These are phyloP conservation scores for Leptopilina drosophilae DNA, from an alignment of 2,888 invertebrate genomes.

Conservation along the genomic window DNA sequence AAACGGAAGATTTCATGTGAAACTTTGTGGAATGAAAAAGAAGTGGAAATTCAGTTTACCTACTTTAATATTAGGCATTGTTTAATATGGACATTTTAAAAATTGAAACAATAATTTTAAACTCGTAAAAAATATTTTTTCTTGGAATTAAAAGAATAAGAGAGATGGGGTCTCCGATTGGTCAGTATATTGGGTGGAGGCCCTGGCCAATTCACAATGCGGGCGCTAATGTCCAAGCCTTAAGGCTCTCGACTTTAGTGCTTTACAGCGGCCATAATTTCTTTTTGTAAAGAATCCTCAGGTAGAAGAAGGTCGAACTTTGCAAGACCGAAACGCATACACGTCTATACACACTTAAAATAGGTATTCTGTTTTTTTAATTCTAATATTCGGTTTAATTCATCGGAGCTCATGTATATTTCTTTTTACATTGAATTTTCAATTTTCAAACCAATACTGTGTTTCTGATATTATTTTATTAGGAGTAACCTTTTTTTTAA, in stretches of 20 bases:
- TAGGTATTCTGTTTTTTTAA: constrained; percentile 21
- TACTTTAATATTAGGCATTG: background rate
- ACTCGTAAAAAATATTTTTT: constrained; percentile 32
- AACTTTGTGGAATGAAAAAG: too few species aligned
- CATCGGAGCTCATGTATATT: too few species aligned
- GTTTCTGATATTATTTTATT: too few species aligned
- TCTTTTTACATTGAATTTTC: background rate
- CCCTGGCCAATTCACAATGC: constrained; percentile 68
- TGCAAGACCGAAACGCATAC: constrained; percentile 19
- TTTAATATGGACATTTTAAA: background rate
- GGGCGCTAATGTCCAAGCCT: constrained; percentile 59
- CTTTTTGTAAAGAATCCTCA: constrained; percentile 56
- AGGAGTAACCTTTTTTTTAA: too few species aligned
- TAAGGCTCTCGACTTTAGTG: constrained; percentile 56
- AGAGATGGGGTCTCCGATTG: constrained; percentile 19
- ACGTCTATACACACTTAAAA: constrained; percentile 16
- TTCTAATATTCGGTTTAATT: background rate
- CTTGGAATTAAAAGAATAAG: constrained; percentile 35
- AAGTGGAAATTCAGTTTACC: too few species aligned
- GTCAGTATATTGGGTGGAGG: constrained; percentile 43
- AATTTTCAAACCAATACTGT: too few species aligned
- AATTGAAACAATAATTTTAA: constrained; percentile 6
- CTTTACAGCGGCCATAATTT: constrained; percentile 58
- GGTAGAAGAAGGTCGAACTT: constrained; percentile 55
- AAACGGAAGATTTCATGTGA: too few species aligned